These are phyloP conservation scores for Labeo rohita DNA, from an alignment of 2,113 vertebrate species.

Conservation along the genomic window DNA sequence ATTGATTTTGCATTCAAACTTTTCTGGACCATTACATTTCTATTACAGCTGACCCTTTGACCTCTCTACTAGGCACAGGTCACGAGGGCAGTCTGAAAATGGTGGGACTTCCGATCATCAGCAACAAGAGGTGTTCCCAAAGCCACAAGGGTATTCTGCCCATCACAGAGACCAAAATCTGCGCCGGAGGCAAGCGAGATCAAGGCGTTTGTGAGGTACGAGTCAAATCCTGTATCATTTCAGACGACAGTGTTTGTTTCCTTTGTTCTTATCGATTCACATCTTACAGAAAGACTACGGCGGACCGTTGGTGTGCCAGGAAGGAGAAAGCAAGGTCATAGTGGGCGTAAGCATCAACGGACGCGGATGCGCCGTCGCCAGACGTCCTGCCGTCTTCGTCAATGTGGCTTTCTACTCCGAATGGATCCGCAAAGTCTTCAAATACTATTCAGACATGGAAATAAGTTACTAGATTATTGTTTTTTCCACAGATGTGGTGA, in stretches of 20 bases:
- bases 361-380: slow-evolving; percentile 87
- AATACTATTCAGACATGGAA: slow-evolving; percentile 72
- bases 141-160: slow-evolving; percentile 85
- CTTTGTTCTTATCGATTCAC: neutral
- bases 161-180: slow-evolving; percentile 87
- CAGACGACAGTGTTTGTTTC: neutral
- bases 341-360: slow-evolving; percentile 92
- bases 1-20: neutral
- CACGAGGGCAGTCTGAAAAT: slow-evolving; percentile 84
- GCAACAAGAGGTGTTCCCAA: slow-evolving; percentile 87
- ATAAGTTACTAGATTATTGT: slow-evolving; percentile 61
- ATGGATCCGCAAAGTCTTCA: slow-evolving; percentile 95
- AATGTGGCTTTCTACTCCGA: slow-evolving; percentile 92
- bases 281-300: slow-evolving; percentile 89
- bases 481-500: neutral
- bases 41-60: neutral
- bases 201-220: slow-evolving; percentile 94
- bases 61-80: slow-evolving; percentile 75
- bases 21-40: neutral
- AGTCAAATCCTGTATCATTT: neutral
- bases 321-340: slow-evolving; percentile 87
- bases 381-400: slow-evolving; percentile 90
- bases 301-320: slow-evolving; percentile 91
- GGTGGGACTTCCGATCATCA: slow-evolving; percentile 86
- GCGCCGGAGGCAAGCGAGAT: slow-evolving; percentile 86